Percentiles rank a stretch among this genome's conserved stretches.
Evolutionary conservation across 1,140 invertebrate genomes (phyloP).

Genomic region (Heliconius hewitsoni): DNA sequence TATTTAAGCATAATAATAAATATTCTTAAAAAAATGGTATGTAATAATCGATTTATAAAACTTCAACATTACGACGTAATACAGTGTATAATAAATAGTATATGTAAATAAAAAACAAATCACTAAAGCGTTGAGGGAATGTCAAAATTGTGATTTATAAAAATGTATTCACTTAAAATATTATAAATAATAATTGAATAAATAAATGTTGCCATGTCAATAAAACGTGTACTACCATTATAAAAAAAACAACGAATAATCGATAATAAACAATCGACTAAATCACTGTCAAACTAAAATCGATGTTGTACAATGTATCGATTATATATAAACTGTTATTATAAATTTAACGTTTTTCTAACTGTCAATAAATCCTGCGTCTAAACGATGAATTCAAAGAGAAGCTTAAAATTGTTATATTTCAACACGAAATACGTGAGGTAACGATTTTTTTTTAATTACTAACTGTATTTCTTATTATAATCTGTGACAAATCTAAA

Average conservation of each 20-base stretch:
- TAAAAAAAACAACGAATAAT: neutral
- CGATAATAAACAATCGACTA: neutral
- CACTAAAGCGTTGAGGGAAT: conserved; percentile 14
- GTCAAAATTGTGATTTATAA: conserved; percentile 5
- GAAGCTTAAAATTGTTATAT: conserved; percentile 31
- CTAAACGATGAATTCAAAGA: conserved; percentile 19
- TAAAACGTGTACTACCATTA: neutral
- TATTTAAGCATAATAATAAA: neutral
- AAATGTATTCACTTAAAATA: neutral
- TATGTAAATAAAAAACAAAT: neutral
- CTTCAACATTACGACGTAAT: neutral
- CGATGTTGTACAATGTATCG: neutral
- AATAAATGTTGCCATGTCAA: conserved; percentile 11
- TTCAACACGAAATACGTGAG: conserved; percentile 38
- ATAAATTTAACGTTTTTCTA: conserved; percentile 20
- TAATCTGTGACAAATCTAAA: conserved; percentile 38
- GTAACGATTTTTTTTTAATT: conserved; percentile 37
- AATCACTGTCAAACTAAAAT: conserved; percentile 4
- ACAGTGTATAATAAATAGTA: neutral
- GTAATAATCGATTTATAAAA: neutral
- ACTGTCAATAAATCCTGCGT: conserved; percentile 12
- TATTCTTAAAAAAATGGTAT: neutral
- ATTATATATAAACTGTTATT: conserved; percentile 14
- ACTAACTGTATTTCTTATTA: conserved; percentile 29
- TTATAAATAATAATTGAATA: neutral